These are phyloP conservation scores for Callosobruchus maculatus DNA, from an alignment of 2,888 invertebrate species.

Conservation along the genomic window DNA sequence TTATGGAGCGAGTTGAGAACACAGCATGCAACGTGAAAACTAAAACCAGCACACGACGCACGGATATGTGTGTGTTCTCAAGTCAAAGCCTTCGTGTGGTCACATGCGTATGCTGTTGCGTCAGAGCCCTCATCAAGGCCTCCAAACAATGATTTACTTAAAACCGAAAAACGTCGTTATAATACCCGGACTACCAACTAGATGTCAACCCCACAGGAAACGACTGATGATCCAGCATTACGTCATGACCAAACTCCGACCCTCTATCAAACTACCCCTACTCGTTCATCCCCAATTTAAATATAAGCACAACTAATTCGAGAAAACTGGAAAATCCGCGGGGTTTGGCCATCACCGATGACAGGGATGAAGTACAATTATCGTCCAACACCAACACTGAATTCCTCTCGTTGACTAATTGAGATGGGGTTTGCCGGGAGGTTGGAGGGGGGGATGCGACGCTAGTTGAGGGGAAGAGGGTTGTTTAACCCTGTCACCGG, in stretches of 20 bases:
- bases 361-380: neutral
- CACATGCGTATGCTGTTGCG: too few species aligned
- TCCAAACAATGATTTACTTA: too few species aligned
- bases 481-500: neutral
- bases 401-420: constrained; percentile 28
- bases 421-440: constrained; percentile 10
- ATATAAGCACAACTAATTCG: neutral
- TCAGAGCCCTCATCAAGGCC: too few species aligned
- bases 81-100: too few species aligned
- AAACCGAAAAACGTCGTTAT: too few species aligned
- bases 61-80: too few species aligned
- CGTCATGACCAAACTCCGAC: neutral
- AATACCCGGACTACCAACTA: too few species aligned
- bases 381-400: constrained; percentile 11
- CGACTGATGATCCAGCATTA: neutral
- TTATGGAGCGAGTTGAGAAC: too few species aligned
- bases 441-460: constrained; percentile 3
- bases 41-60: too few species aligned
- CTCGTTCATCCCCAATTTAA: neutral
- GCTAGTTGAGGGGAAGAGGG: neutral
- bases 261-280: neutral
- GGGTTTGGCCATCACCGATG: neutral
- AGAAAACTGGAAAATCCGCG: neutral
- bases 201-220: neutral
- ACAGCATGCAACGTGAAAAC: too few species aligned